A percentile compares a stretch with the other conserved stretches of the same genome.
phyloP scores from a whole-genome alignment of 1,140 invertebrate genomes.

The Halictus rubicundus region DNA sequence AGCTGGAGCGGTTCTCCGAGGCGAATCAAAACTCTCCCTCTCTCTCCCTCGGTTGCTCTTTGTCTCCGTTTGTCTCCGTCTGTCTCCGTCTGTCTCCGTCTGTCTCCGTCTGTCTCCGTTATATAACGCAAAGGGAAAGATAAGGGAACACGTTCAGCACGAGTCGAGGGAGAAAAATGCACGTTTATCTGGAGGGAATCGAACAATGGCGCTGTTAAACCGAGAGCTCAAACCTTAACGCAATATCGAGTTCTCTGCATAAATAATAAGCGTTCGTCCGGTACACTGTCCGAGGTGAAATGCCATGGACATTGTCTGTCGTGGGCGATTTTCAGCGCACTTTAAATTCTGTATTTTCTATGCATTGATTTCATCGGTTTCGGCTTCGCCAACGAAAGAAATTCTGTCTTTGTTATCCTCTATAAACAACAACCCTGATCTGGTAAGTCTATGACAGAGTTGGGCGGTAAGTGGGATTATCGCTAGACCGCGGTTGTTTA shows the following conservation, averaged over 20 bases:
- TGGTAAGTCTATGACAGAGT: no score
- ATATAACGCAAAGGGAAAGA: constrained; percentile 24
- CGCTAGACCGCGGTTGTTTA: no score
- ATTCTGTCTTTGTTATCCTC: no score
- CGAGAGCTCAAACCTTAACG: constrained; percentile 17
- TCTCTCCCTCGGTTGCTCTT: neutral
- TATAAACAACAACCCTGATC: no score
- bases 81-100: neutral
- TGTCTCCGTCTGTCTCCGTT: neutral
- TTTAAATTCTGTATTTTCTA: no score
- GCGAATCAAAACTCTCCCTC: constrained; percentile 30
- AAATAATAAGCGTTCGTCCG: constrained; percentile 26
- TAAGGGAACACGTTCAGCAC: constrained; percentile 25
- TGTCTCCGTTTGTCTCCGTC: neutral
- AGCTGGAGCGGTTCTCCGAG: constrained; percentile 24
- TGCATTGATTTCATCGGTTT: no score
- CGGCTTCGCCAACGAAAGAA: no score
- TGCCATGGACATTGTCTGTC: neutral
- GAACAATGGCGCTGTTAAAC: constrained; percentile 40
- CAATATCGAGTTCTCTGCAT: constrained; percentile 33
- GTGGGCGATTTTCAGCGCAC: no score
- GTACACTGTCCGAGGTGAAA: neutral
- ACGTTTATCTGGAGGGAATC: constrained; percentile 28
- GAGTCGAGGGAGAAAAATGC: constrained; percentile 9
- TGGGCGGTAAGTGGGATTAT: no score